Evolutionary conservation across 2,113 vertebrate genomes (phyloP).

Genomic region (Danio rerio): GRCz12tu NC_133197.1:15544001-15544500

Average conservation of each 20-base stretch:
- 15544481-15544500: background rate
- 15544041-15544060: background rate
- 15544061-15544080: background rate
- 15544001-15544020: conserved; percentile 18
- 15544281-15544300: conserved; percentile 56
- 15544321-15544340: conserved; percentile 53
- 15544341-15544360: conserved; percentile 54
- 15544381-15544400: background rate
- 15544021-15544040: background rate
- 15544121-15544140: conserved; percentile 14
- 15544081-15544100: conserved; percentile 32
- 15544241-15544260: conserved; percentile 5
- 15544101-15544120: conserved; percentile 57
- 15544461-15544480: background rate
- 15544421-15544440: background rate
- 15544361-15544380: conserved; percentile 15
- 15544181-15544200: background rate
- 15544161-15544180: background rate
- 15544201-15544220: background rate
- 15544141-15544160: conserved; percentile 17
- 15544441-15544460: background rate
- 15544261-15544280: background rate
- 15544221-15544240: background rate
- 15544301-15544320: conserved; percentile 41
- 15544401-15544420: background rate